phyloP scores from a whole-genome alignment of 1,140 invertebrate species.

The Trichonephila clavata region DNA sequence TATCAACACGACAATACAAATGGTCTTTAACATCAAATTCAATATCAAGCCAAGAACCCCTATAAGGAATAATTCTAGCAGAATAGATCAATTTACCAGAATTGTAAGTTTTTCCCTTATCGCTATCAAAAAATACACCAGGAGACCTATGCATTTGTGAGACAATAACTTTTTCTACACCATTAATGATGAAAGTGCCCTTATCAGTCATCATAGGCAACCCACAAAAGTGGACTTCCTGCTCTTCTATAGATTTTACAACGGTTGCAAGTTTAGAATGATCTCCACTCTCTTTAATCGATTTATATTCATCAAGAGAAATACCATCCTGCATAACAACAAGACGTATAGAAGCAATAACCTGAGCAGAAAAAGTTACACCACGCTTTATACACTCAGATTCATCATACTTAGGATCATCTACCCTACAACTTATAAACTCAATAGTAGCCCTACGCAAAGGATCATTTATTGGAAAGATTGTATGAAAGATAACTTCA shows the following conservation, averaged over 20 bases:
- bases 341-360: too few species aligned
- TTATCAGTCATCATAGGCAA: neutral
- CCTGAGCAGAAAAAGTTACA: too few species aligned
- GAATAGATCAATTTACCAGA: neutral
- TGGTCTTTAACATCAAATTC: neutral
- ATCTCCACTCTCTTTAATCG: too few species aligned
- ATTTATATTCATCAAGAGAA: too few species aligned
- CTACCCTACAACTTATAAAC: too few species aligned
- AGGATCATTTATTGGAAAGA: neutral
- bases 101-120: neutral
- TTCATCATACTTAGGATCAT: too few species aligned
- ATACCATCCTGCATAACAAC: too few species aligned
- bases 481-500: too few species aligned
- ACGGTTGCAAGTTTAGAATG: too few species aligned
- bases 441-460: neutral
- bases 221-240: neutral
- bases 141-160: neutral
- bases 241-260: neutral
- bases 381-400: too few species aligned
- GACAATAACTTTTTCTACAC: neutral
- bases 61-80: neutral
- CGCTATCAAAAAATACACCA: neutral
- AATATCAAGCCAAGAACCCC: neutral
- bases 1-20: neutral
- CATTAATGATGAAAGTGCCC: slow-evolving; percentile 8